Base-by-base conservation (phyloP, 2,113 vertebrate species). In the Chionis minor region DNA sequence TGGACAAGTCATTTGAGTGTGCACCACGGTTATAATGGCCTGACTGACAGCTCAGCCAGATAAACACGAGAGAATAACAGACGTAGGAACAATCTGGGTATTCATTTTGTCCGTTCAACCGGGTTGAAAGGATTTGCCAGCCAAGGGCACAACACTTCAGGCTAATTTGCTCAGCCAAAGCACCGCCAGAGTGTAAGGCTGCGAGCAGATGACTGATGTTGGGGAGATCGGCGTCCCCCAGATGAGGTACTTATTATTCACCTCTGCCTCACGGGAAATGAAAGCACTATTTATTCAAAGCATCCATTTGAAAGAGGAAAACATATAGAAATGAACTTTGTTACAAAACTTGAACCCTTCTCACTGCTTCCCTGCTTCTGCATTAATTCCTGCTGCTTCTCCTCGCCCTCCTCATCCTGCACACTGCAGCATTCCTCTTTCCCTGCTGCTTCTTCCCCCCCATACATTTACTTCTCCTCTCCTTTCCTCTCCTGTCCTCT, bases 101-200 rank as follows among this genome's bases (percentile, higher is more conserved):
- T 99, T 99, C 98, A 99, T 97, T 97, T 97, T 98, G 98, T 97
- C 98, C 98, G 98, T 98, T 98, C 98, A 98, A 98, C 98, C 98
- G 97, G 94, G 96, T 97, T 98, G 97, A 98, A 98, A 98, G 98
- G 99, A 99, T 99, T 99, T 99, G 98, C 97, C 98, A 98, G 98
- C 98, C 98, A 99, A 99, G 97, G 97, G 96, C 98, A 98, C 98
- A 98, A 98, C 98, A 98, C 98, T 98, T 98, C 98, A 98, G 98
- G 98, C 98, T 98, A 98, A 98, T 98, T 98, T 98, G 98, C 98
- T 98, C 98, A 97, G 96, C 96, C 96, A 97, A 97, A 97, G 95
- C 92, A 32, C 98, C 97, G 98, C 95, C 21, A 63, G 97, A 98
- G 98, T 65, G 81, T 92, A 90, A 89, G 95, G 93, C 96, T 97